phyloP scores from a whole-genome alignment of 2,888 invertebrate species.

The Selenia dentaria region DNA sequence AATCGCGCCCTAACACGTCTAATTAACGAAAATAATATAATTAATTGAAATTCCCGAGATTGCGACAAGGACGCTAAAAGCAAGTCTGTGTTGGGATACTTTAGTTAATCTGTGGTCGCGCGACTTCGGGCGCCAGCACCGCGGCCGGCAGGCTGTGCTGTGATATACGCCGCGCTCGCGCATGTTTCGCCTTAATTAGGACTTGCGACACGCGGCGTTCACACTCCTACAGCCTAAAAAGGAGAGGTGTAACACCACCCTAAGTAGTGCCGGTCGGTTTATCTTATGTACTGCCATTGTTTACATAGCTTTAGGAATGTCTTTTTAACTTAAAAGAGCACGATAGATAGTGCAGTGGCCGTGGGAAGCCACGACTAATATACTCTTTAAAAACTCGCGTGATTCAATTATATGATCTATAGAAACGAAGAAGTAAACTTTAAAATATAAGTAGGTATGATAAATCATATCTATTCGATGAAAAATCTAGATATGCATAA shows the following conservation, averaged over 20 bases:
- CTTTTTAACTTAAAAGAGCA: no score
- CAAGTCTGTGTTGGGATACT: constrained; percentile 68
- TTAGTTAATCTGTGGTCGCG: constrained; percentile 24
- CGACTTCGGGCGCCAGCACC: constrained; percentile 28
- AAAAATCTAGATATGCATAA: no score
- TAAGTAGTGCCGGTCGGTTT: constrained; percentile 59
- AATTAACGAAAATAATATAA: constrained; percentile 61
- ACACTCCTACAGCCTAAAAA: constrained; percentile 72
- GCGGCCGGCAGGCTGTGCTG: constrained; percentile 40
- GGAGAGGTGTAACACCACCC: constrained; percentile 59
- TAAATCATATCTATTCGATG: no score
- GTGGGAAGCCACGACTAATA: no score
- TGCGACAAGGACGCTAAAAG: constrained; percentile 76
- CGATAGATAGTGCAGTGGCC: no score
- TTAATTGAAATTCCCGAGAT: constrained; percentile 77
- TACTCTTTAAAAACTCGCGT: no score
- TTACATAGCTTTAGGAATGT: constrained; percentile 34
- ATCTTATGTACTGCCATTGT: constrained; percentile 53
- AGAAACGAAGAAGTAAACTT: no score
- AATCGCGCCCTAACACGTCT: constrained; percentile 39
- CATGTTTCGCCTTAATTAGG: constrained; percentile 79
- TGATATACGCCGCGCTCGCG: constrained; percentile 73
- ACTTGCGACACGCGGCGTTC: constrained; percentile 67
- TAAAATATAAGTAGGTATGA: no score
- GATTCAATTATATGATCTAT: no score